Evolutionary conservation across 2,888 invertebrate genomes (phyloP).

Genomic region (Protodeltote pygarga): DNA sequence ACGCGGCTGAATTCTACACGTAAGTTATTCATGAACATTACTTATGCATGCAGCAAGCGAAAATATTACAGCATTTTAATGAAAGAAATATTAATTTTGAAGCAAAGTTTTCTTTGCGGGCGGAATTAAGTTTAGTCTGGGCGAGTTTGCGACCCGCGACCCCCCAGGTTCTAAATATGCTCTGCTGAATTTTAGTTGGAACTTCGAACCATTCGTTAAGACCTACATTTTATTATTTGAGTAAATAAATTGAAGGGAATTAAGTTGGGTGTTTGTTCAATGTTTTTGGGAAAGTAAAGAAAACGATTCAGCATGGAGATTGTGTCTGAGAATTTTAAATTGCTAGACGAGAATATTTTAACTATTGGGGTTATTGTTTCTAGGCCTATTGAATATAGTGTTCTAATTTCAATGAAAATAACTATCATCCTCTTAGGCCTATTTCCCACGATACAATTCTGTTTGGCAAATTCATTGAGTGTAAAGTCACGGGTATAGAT

Average conservation of each 20-base stretch:
- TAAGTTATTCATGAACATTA: constrained; percentile 85
- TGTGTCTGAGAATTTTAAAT: too few species aligned
- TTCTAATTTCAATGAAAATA: too few species aligned
- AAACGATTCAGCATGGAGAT: too few species aligned
- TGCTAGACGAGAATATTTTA: too few species aligned
- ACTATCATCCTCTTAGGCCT: too few species aligned
- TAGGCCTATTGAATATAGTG: too few species aligned
- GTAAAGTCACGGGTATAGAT: too few species aligned
- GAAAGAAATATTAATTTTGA: constrained; percentile 87
- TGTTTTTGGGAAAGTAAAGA: constrained; percentile 5
- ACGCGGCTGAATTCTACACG: constrained; percentile 72
- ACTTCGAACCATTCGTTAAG: constrained; percentile 48
- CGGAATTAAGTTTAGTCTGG: constrained; percentile 73
- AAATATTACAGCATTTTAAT: constrained; percentile 88
- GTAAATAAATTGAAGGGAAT: constrained; percentile 43
- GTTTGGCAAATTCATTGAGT: too few species aligned
- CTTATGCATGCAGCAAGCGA: constrained; percentile 87
- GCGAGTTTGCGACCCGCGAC: constrained; percentile 36
- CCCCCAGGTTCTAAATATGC: constrained; percentile 55
- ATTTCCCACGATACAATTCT: too few species aligned
- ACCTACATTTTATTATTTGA: constrained; percentile 54
- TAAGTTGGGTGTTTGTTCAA: constrained; percentile 17
- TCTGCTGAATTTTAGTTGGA: constrained; percentile 57
- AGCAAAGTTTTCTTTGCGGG: constrained; percentile 84
- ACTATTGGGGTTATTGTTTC: too few species aligned